Conservation (phyloP, 2,113 vertebrate species). For the Aramus guarauna region DNA sequence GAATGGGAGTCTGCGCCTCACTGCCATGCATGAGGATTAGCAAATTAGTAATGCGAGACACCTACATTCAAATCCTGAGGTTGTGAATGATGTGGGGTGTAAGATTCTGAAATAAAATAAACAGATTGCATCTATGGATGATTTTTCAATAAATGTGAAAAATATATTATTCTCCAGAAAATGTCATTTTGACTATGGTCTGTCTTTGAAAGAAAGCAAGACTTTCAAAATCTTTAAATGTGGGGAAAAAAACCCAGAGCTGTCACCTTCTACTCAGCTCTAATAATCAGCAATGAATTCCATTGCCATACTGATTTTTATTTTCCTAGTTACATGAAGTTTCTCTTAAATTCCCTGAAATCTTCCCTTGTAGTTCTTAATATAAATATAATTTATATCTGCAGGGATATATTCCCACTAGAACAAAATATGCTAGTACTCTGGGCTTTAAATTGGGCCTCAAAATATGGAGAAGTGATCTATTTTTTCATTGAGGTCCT, state of each 20-base stretch:
- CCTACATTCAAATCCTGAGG: neutral
- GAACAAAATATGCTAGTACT: neutral
- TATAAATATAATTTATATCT: neutral
- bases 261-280: neutral
- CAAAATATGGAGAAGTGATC: neutral
- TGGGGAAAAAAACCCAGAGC: accelerated
- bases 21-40: neutral
- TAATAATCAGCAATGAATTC: neutral
- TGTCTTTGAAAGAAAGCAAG: neutral
- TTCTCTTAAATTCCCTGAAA: neutral
- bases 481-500: neutral
- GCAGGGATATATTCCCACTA: neutral
- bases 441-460: neutral
- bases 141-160: neutral
- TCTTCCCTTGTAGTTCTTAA: neutral
- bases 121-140: neutral
- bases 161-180: neutral
- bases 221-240: neutral
- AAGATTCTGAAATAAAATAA: neutral
- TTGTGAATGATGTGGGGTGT: neutral
- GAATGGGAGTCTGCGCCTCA: neutral
- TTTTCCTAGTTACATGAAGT: neutral
- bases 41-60: neutral
- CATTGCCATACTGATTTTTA: neutral
- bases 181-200: neutral